Conservation (phyloP, 2,888 invertebrate genomes). For the Carcina quercana region DNA sequence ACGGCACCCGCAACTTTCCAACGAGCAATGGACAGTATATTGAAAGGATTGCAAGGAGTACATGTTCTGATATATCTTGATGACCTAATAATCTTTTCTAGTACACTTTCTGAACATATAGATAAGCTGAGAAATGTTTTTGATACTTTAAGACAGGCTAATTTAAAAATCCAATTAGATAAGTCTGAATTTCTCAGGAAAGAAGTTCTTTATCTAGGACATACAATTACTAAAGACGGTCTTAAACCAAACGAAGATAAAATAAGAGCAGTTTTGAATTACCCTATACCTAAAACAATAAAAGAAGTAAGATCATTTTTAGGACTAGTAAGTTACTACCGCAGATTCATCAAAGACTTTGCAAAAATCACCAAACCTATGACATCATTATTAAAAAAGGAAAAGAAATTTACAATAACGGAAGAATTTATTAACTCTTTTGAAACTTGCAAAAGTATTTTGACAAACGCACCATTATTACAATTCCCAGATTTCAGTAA, state of each 20-base stretch:
- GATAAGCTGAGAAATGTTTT: conserved; percentile 18
- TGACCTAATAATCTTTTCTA: conserved; percentile 21
- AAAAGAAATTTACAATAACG: conserved; percentile 3
- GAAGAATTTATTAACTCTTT: conserved; percentile 11
- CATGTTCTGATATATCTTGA: conserved; percentile 29
- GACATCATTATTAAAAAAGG: conserved; percentile 20
- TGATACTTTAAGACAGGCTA: conserved; percentile 14
- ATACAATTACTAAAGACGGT: conserved; percentile 14
- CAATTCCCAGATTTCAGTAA: conserved; percentile 19
- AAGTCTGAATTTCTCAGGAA: conserved; percentile 19
- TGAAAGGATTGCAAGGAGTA: conserved; percentile 28
- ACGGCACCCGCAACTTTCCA: conserved; percentile 41
- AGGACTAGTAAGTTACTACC: conserved; percentile 18
- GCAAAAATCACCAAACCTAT: conserved; percentile 17
- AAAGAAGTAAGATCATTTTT: conserved; percentile 18
- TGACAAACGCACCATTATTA: conserved; percentile 4
- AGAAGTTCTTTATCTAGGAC: conserved; percentile 17
- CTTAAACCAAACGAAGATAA: conserved; percentile 18
- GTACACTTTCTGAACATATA: conserved; percentile 18
- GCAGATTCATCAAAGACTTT: conserved; percentile 19
- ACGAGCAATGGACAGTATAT: conserved; percentile 34
- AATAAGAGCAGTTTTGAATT: conserved; percentile 14
- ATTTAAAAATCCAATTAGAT: conserved; percentile 19
- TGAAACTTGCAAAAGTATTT: conserved; percentile 9
- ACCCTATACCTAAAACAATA: conserved; percentile 12